Evolutionary conservation across 2,888 invertebrate genomes (phyloP), one percentile per base, ranked within the genome.

Genomic region (Byasa hedistus): DNA sequence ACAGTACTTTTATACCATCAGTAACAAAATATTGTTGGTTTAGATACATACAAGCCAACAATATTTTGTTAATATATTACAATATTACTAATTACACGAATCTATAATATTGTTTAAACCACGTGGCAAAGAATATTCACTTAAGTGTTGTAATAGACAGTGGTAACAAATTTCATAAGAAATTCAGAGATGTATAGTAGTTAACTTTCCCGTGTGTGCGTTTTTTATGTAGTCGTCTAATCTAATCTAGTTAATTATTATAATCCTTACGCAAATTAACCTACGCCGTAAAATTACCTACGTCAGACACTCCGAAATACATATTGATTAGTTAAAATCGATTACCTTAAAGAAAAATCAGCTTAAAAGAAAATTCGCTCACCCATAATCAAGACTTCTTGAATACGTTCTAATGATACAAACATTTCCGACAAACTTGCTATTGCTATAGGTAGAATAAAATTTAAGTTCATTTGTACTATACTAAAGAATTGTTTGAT

Each of bases 401-500:
- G 91, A 36, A 94, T 89, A 75, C 94, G 88, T 68, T 92, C 89
- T 52, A 94, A 77, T 0, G 94, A 92, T 0, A 94, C 92, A 39
- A 90, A 77, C 77, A 93, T 88, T 77, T 94, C 94, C 0, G 94
- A 93, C 1, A 93, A 79, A 72, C 88, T 84, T 0, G 93, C 89
- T 1, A 94, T 85, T 8, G 92, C 94, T 70, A 91, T 76, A 15
- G 92, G 94, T 72, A 93, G 86, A 52, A 92, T 90, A 74, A 94
- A 82, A 5, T 94, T 93, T 73, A 94, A 84, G 57, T 93, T 93
- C 27, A 88, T 80, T 77, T 94, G 93, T 21, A 94, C 85, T 48
- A 93, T 87, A 69, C 92, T 89, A 66, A 92, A 92, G 76, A 92
- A 94, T 72, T 93, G 93, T 64, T 94, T 93, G 70, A 93, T 87